phyloP scores from a whole-genome alignment of 2,888 invertebrate species.

The Cephus pulcher region DNA sequence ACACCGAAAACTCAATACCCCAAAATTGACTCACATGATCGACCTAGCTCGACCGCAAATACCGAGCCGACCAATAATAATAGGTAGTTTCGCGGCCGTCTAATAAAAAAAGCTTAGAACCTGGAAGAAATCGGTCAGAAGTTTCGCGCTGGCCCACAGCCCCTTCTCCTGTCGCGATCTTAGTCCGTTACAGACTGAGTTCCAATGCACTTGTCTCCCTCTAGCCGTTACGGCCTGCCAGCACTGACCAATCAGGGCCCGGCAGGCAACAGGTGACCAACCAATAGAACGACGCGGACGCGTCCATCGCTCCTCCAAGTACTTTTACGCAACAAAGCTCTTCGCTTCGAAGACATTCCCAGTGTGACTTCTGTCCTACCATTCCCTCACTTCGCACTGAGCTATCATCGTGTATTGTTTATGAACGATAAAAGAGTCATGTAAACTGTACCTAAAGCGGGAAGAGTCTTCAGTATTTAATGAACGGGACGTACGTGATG shows the following conservation, averaged over 20 bases:
- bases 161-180: constrained; percentile 18
- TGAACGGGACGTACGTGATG: neutral
- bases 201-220: constrained; percentile 47
- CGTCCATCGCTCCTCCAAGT: constrained; percentile 33
- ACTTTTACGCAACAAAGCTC: constrained; percentile 14
- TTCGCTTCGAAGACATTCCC: neutral
- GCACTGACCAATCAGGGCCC: constrained; percentile 47
- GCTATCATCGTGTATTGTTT: neutral
- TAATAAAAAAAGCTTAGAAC: neutral
- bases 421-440: neutral
- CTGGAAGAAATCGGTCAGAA: neutral
- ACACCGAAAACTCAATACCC: neutral
- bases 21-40: neutral
- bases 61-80: neutral
- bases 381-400: neutral
- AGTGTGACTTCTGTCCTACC: neutral
- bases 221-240: constrained; percentile 44
- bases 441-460: neutral
- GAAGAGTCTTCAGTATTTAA: neutral
- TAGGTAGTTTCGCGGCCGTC: neutral
- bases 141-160: neutral
- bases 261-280: constrained; percentile 58
- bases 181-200: constrained; percentile 19
- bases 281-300: constrained; percentile 46
- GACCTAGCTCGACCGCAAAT: neutral